A percentile compares a stretch with the other conserved stretches of the same genome.
Evolutionary conservation across 1,140 invertebrate species (phyloP).

Genomic region (Pararge aegeria): DNA sequence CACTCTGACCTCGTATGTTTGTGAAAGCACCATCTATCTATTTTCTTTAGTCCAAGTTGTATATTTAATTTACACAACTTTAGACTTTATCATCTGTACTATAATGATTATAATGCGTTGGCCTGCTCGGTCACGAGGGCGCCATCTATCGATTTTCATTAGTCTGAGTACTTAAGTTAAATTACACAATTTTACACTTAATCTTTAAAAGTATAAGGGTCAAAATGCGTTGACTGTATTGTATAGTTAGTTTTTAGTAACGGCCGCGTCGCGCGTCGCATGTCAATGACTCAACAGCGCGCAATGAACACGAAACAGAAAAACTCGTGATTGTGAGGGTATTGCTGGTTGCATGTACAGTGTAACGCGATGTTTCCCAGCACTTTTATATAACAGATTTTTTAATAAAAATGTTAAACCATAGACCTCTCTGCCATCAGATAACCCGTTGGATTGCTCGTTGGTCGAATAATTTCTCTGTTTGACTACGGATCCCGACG

Average conservation of each 20-base stretch:
- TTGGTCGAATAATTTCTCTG: too few species aligned
- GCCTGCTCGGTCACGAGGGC: too few species aligned
- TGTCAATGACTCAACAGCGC: constrained; percentile 54
- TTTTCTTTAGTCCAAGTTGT: too few species aligned
- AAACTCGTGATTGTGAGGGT: constrained; percentile 41
- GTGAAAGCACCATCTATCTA: too few species aligned
- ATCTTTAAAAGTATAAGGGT: constrained; percentile 15
- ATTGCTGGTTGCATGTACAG: constrained; percentile 12
- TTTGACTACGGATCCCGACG: too few species aligned
- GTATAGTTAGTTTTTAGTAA: constrained; percentile 40
- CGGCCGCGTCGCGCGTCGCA: constrained; percentile 41
- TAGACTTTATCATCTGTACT: too few species aligned
- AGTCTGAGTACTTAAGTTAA: background rate
- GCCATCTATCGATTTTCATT: background rate
- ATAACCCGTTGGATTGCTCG: too few species aligned
- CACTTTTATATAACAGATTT: background rate
- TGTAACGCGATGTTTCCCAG: background rate
- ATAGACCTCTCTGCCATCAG: too few species aligned
- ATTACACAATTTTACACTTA: constrained; percentile 18
- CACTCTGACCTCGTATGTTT: too few species aligned
- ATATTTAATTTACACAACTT: too few species aligned
- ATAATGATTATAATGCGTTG: too few species aligned
- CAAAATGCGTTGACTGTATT: constrained; percentile 31
- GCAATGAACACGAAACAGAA: constrained; percentile 43
- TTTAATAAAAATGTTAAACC: background rate